These are phyloP conservation scores for Halesus radiatus DNA, from an alignment of 1,140 invertebrate species.

Conservation along the genomic window DNA sequence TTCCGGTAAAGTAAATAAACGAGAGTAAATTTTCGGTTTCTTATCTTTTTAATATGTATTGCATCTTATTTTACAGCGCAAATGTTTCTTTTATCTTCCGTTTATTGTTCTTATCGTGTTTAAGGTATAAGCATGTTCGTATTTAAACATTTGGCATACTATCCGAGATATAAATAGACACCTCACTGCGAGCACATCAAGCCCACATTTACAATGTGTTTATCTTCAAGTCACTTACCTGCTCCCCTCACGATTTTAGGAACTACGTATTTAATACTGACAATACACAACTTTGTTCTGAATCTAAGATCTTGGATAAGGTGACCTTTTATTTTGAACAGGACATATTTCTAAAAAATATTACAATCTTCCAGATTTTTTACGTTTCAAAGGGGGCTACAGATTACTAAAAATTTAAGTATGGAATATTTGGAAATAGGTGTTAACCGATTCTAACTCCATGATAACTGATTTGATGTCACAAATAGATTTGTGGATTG, in stretches of 20 bases:
- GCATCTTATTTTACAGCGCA: neutral
- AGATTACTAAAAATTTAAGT: no score
- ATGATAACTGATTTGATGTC: no score
- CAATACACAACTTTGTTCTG: no score
- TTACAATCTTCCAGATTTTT: no score
- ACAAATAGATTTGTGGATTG: no score
- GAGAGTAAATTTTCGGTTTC: neutral
- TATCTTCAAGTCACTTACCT: constrained; percentile 22
- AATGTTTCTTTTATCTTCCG: constrained; percentile 1
- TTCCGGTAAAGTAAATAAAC: neutral
- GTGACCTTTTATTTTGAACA: no score
- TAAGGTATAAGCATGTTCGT: constrained; percentile 1
- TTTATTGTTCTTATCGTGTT: constrained; percentile 31
- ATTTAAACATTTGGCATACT: constrained; percentile 45
- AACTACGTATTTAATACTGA: neutral
- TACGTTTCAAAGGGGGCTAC: no score
- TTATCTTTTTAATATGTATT: neutral
- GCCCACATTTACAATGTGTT: constrained; percentile 41
- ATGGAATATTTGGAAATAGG: no score
- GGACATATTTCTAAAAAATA: no score
- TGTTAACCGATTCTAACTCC: no score
- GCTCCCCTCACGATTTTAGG: neutral
- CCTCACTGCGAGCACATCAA: constrained; percentile 39
- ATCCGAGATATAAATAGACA: constrained; percentile 47
- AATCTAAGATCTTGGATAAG: no score